Base-by-base conservation (phyloP, 2,113 vertebrate genomes). In the Heterochromis multidens region DNA sequence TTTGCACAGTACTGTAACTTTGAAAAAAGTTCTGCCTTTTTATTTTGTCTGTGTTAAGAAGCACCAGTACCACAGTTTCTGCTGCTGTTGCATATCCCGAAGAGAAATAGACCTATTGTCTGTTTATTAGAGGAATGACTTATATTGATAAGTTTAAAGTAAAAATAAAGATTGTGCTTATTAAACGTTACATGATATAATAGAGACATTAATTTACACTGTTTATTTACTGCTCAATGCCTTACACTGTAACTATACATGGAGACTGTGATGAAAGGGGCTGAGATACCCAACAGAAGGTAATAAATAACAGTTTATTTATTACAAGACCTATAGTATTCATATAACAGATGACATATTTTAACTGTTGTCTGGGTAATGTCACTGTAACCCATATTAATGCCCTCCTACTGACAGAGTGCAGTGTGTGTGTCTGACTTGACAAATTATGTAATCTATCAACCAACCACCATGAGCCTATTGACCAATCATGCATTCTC, bases 401-500 rank as follows among this genome's bases (percentile, higher is more conserved):
- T 80, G 65, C 43, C 16, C 10, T 43, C 21, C 43, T 9, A 40
- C n/a, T 56, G 46, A 63, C 25, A 82, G 63, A 49, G 35, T 80
- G 14, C 14, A 23, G 49, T 74, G 52, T 80, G 43, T 72, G 52
- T 23, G 21, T 25, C 35, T 70, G 14, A 72, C 14, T 79, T 79
- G 43, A 83, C 43, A 91, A 92, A 91, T 93, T 77, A 90, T 81
- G 82, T 70, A 93, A 91, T 87, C 67, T 70, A 77, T 61, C 88
- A 90, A 82, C 56, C 87, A 86, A 67, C 58, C 87, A 89, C 88
- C 82, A 81, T 89, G 84, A 86, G 77, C 63, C 84, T 46, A 93
- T 92, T 94, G 91, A 88, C 70, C 91, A 93, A 70, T 93, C 94
- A 93, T 89, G 90, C 92, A 88, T 88, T 62, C 79, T 78, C 74